These are phyloP conservation scores for Vannuccia rotundouncinata DNA, from an alignment of 2,888 invertebrate species.

Conservation along the genomic window DNA sequence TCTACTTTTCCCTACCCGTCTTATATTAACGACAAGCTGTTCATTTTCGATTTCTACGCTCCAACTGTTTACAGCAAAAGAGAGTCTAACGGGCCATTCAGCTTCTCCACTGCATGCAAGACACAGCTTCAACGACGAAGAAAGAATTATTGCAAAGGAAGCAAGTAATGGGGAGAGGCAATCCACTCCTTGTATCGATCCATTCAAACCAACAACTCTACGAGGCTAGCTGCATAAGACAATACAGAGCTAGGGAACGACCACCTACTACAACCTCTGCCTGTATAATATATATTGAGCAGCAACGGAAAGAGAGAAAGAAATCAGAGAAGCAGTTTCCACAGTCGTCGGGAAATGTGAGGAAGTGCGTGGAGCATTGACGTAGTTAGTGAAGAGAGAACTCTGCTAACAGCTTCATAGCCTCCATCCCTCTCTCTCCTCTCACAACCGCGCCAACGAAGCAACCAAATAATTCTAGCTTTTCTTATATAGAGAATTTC, in stretches of 20 bases:
- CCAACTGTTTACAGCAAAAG: background rate
- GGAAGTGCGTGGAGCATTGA: constrained; percentile 17
- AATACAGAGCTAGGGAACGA: no score
- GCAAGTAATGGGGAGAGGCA: background rate
- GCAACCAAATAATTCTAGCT: background rate
- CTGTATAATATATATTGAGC: constrained; percentile 5
- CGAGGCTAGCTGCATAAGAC: background rate
- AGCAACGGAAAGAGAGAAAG: background rate
- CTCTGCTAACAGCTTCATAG: constrained; percentile 5
- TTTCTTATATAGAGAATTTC: background rate
- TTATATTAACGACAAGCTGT: background rate
- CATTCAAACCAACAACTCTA: background rate
- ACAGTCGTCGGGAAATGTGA: background rate
- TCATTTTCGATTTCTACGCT: constrained; percentile 21
- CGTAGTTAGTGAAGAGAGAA: background rate
- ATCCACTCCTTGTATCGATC: background rate
- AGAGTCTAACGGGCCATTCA: background rate
- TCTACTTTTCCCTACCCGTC: background rate
- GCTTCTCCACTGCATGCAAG: background rate
- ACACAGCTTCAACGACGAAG: background rate
- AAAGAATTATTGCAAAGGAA: background rate
- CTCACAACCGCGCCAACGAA: background rate
- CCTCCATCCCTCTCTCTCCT: background rate
- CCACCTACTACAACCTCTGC: background rate
- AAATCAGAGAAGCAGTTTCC: background rate